Evolutionary conservation across 2,797 vertebrate genomes (phyloP), one percentile per base, ranked within the genome.

Genomic region (Lagothrix lagotricha): DNA sequence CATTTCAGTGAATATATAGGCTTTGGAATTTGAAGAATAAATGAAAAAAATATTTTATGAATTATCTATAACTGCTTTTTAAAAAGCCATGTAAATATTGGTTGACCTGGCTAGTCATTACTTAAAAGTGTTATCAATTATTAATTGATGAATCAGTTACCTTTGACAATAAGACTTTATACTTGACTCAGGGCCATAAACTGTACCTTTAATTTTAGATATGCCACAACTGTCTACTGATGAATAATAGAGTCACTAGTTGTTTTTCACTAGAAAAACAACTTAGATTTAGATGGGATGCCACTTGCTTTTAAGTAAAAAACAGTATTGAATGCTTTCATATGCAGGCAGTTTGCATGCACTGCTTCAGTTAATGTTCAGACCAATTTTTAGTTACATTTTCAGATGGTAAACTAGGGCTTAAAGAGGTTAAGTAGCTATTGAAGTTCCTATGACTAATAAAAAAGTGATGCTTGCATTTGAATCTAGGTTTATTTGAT

Each of bases 1-100:
- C 84, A 76, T 84, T 80, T 96, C 28, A 85, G 26, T 83, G 44
- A 95, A 83, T 86, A 86, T 82, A 67, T 70, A 84, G 24, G 84
- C 28, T 72, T 94, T 58, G 10, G 24, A 73, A 64, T 91, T 85
- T 90, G 73, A 72, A 61, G 2, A 93, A 83, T 73, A 70, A 4
- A 24, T 41, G 2, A 19, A 58, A 67, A 67, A n/a, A 3, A 82
- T 77, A 90, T 57, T 82, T 58, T 93, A 58, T 92, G 17, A 81
- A 58, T 44, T 86, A 93, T 86, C 11, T 64, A 2, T 67, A 58
- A 50, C 26, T 58, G 0, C 33, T 57, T 81, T 90, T 36, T 11
- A 81, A 81, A 81, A 93, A 9, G 81, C 11, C 58, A 44, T 84
- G 5, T 85, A 81, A 92, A 84, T 30, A 44, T 48, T 90, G 26